Conservation (phyloP, 2,113 vertebrate genomes). For the Rutilus rutilus region DNA sequence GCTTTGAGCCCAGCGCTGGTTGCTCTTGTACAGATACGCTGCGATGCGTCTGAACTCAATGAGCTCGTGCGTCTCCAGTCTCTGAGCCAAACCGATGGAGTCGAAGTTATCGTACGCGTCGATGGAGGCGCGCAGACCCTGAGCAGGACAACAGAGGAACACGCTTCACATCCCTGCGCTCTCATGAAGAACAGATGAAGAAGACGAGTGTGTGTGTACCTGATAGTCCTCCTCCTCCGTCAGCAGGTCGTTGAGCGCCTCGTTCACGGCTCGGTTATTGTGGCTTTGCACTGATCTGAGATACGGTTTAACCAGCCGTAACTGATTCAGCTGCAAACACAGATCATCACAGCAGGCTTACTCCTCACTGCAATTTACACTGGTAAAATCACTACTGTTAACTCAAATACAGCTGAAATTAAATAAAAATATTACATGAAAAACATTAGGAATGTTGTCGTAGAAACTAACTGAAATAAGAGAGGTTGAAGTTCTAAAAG, state of each 20-base stretch:
- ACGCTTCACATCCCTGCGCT: neutral
- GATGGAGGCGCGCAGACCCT: constrained; percentile 89
- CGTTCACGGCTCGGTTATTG: constrained; percentile 89
- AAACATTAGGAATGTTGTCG: neutral
- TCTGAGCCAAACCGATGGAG: constrained; percentile 85
- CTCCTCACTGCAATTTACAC: neutral
- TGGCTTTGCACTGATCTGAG: constrained; percentile 89
- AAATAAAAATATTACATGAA: no score
- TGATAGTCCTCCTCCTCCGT: constrained; percentile 92
- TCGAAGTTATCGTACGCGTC: constrained; percentile 92
- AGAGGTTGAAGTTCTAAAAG: neutral
- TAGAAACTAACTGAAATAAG: neutral
- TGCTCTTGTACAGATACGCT: constrained; percentile 88
- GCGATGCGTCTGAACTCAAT: constrained; percentile 91
- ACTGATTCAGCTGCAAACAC: constrained; percentile 78
- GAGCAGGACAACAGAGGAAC: neutral
- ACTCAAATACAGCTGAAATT: neutral
- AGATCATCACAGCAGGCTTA: neutral
- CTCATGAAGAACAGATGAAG: neutral
- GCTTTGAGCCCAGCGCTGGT: constrained; percentile 90
- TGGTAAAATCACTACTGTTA: neutral
- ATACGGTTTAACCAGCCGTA: constrained; percentile 89
- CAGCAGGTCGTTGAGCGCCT: constrained; percentile 88
- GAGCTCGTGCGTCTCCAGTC: constrained; percentile 87
- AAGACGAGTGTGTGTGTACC: constrained; percentile 65